phyloP scores from a whole-genome alignment of 1,140 invertebrate genomes.

The Drosophila punjabiensis region DNA sequence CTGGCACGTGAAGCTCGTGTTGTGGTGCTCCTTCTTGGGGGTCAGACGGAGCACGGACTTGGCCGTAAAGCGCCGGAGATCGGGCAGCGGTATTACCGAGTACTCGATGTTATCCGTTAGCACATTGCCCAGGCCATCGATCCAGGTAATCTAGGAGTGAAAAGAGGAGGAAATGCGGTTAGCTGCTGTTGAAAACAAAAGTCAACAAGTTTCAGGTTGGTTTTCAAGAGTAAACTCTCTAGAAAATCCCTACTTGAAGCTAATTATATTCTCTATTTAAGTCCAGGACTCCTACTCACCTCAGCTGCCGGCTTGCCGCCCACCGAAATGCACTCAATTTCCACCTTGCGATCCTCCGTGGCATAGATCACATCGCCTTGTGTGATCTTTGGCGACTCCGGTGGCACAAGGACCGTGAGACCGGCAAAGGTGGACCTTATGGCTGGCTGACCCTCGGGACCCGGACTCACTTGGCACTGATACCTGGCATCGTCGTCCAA shows the following conservation, averaged over 20 bases:
- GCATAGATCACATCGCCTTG: conserved; percentile 89
- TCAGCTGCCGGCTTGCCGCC: conserved; percentile 93
- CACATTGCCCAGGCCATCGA: conserved; percentile 90
- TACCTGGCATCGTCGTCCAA: conserved; percentile 92
- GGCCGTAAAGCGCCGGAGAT: conserved; percentile 89
- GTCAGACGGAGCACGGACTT: conserved; percentile 90
- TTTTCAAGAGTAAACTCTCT: too few species aligned
- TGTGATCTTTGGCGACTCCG: conserved; percentile 90
- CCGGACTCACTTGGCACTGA: conserved; percentile 91
- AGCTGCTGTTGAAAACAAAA: not conserved
- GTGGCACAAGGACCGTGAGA: conserved; percentile 91
- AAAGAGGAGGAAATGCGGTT: conserved; percentile 20
- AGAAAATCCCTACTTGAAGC: too few species aligned
- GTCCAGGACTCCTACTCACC: conserved; percentile 86
- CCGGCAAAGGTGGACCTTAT: conserved; percentile 89
- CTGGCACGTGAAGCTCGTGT: conserved; percentile 92
- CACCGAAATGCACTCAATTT: conserved; percentile 91
- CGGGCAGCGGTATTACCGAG: conserved; percentile 87
- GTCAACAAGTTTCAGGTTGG: not conserved
- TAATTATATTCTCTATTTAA: too few species aligned
- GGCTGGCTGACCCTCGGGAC: conserved; percentile 88
- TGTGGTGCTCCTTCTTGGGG: conserved; percentile 91
- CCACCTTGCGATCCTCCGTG: conserved; percentile 91
- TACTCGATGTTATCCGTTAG: conserved; percentile 89
- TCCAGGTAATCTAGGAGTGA: conserved; percentile 91